Conservation (phyloP, 30 jellyfish, hydroid and myxozoan species). For the Pseudorhiza aurosa region DNA sequence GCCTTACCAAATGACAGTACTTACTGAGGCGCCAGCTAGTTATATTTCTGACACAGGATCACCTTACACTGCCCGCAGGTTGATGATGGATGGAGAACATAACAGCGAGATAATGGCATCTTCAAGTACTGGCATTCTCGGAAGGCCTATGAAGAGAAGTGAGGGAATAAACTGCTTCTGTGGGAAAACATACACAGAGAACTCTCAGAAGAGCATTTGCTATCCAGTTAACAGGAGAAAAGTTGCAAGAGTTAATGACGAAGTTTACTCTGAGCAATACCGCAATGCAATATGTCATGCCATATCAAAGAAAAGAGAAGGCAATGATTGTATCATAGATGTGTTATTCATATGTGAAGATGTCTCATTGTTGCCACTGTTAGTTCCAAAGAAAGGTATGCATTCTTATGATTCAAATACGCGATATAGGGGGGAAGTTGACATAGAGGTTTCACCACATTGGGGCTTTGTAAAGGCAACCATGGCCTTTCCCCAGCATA, state of each 20-base stretch:
- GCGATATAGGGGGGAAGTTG: no score
- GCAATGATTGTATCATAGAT: not conserved
- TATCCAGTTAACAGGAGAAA: constrained; percentile 54
- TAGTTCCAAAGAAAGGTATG: constrained; percentile 15
- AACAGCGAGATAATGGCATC: not conserved
- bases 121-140: not conserved
- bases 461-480: no score
- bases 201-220: not conserved
- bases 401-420: not conserved
- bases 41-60: no score
- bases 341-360: constrained; percentile 52
- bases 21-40: no score
- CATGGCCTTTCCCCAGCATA: no score
- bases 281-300: constrained; percentile 33
- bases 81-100: no score
- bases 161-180: not conserved
- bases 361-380: constrained; percentile 61
- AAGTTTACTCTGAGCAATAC: constrained; percentile 18
- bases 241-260: constrained; percentile 73
- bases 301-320: not conserved
- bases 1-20: no score
- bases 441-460: no score
- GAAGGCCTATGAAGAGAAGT: not conserved
- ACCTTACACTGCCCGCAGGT: no score
- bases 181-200: not conserved